Conservation (phyloP, 2,797 vertebrate species). For the Catamblyrhynchus diadema region DNA sequence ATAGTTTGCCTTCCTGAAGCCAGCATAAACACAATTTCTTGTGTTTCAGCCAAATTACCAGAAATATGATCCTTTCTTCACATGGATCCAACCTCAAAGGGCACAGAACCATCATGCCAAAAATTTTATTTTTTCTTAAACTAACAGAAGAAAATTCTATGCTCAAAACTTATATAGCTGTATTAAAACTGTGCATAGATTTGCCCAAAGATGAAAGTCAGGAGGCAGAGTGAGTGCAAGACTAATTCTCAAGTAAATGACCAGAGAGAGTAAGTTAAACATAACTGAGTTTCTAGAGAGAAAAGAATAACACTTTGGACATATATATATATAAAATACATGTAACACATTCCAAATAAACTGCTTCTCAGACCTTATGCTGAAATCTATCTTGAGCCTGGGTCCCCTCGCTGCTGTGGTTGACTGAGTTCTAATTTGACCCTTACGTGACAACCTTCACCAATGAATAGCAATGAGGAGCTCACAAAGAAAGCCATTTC, state of each 20-base stretch:
- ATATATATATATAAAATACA: neutral
- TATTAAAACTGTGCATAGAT: neutral
- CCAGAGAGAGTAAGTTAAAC: neutral
- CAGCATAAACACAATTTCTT: constrained; percentile 24
- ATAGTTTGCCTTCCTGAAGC: constrained; percentile 1
- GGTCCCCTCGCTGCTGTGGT: neutral
- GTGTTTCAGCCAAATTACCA: constrained; percentile 9
- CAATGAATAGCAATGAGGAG: constrained; percentile 59
- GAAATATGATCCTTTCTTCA: neutral
- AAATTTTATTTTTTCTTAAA: neutral
- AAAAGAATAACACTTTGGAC: neutral
- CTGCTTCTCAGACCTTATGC: neutral
- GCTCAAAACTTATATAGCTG: neutral
- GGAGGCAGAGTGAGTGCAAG: neutral
- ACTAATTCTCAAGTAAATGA: neutral
- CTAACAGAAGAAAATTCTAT: neutral
- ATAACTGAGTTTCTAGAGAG: neutral
- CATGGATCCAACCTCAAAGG: neutral
- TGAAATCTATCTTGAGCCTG: neutral
- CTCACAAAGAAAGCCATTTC: constrained; percentile 52
- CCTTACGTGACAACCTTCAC: constrained; percentile 21
- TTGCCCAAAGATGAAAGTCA: neutral
- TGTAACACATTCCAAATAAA: neutral
- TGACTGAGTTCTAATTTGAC: constrained; percentile 52
- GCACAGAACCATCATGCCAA: neutral